Evolutionary conservation across 1,140 invertebrate genomes (phyloP).

Genomic region (Formica exsecta): DNA sequence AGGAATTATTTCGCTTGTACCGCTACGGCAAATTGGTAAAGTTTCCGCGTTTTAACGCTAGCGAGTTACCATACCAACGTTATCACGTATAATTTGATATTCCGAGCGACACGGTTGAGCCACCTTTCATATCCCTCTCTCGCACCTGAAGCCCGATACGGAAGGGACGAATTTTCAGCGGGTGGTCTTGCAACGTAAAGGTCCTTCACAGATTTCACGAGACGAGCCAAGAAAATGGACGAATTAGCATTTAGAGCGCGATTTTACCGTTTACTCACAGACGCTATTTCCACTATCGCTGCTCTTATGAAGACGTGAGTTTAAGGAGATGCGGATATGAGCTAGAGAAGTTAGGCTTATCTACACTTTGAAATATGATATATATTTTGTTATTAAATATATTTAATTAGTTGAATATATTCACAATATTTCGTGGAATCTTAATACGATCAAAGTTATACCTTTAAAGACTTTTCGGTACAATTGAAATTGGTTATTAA

Average conservation of each 20-base stretch:
- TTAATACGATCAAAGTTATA: not conserved
- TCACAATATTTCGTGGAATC: not conserved
- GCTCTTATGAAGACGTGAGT: conserved; percentile 6
- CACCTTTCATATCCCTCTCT: conserved; percentile 6
- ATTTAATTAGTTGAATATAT: not conserved
- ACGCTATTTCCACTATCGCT: not conserved
- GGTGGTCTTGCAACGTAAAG: conserved; percentile 30
- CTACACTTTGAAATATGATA: conserved; percentile 29
- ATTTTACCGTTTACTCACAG: conserved; percentile 68
- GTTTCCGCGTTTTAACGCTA: conserved; percentile 70
- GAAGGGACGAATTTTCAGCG: conserved; percentile 49
- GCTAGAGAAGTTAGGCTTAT: conserved; percentile 21
- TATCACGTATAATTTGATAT: conserved; percentile 71
- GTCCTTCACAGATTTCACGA: conserved; percentile 59
- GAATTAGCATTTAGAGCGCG: conserved; percentile 81
- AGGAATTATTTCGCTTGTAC: conserved; percentile 62
- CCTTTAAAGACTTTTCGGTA: no score
- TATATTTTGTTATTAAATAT: conserved; percentile 41
- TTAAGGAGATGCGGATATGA: conserved; percentile 6
- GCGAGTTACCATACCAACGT: conserved; percentile 63
- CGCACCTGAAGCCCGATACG: conserved; percentile 11
- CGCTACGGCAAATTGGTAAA: conserved; percentile 71
- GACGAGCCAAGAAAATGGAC: conserved; percentile 73
- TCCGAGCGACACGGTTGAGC: conserved; percentile 58
- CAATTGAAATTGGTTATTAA: no score